Base-by-base conservation (phyloP, 2,888 invertebrate genomes). In the Plutella xylostella region DNA sequence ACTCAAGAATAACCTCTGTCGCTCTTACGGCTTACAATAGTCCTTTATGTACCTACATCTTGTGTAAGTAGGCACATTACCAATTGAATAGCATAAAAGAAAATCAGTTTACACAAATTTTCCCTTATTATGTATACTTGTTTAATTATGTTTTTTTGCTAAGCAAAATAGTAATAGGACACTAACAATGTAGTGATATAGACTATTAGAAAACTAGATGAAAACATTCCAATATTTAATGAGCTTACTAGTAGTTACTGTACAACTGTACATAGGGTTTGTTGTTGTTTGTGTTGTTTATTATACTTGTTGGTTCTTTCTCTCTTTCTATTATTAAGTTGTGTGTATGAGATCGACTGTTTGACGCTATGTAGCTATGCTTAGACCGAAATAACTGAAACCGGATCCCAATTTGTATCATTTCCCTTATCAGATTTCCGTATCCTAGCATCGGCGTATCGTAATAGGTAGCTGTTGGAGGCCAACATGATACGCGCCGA, bases 141-240 rank as follows among this genome's bases (percentile, higher is more conserved):
- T 19, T 20, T 34, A 33, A 25, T n/a, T 15, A 30, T 21, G 20
- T 39, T 25, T 43, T 25, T 37, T 14, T 22, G 38, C 44, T 41
- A 42, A 42, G 39, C 45, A 48, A 48, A 48, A 50, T 44, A 38
- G 20, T 11, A 33, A 7, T 14, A 9, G 3, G 14, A 39, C 11
- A 4, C 4, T n/a, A 11, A 19, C 17, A 31, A 20, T 22, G 20
- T 30, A 22, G n/a, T 19, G 14, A 38, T 19, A 30, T 11, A 30
- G 39, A 19, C 6, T 38, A n/a, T 3, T 39, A 31, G 14, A 20
- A 7, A 35, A 14, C 34, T 44, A 20, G n/a, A 41, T 12, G 12
- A 44, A 38, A 49, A 64, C 78, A 78, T 78, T 78, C 77, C 78
- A 75, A 62, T 67, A 54, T 52, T 55, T 59, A 60, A 65, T 64